A percentile compares a stretch with the other conserved stretches of the same genome.
Conservation (phyloP, 2,113 vertebrate species). For the Dendrocopos noguchii region DNA sequence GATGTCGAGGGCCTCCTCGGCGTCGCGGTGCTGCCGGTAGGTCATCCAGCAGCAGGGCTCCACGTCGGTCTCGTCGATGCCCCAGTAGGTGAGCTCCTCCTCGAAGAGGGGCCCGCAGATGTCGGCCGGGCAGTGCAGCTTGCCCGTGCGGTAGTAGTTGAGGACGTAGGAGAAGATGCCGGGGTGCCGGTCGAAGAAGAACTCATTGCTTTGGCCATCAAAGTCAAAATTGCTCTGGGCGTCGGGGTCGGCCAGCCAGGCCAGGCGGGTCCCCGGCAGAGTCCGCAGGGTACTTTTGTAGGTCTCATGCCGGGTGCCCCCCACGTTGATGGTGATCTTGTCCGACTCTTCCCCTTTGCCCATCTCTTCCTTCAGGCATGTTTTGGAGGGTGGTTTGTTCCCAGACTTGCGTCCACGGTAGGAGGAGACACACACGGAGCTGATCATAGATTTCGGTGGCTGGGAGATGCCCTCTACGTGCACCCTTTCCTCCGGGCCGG, state of each 20-base stretch:
- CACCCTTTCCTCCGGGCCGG: slow-evolving; percentile 73
- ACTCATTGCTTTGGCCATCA: slow-evolving; percentile 84
- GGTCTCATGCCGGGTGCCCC: slow-evolving; percentile 96
- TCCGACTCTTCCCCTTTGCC: slow-evolving; percentile 92
- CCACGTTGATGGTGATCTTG: slow-evolving; percentile 96
- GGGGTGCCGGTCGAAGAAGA: slow-evolving; percentile 96
- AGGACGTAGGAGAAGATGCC: slow-evolving; percentile 96
- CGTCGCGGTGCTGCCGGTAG: slow-evolving; percentile 95
- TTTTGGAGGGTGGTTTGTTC: slow-evolving; percentile 98
- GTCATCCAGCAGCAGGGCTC: slow-evolving; percentile 99
- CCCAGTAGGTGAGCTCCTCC: slow-evolving; percentile 97
- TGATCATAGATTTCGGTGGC: slow-evolving; percentile 89
- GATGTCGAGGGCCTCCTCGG: slow-evolving; percentile 94
- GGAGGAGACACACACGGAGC: slow-evolving; percentile 99
- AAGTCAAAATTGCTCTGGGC: slow-evolving; percentile 81
- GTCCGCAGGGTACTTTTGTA: slow-evolving; percentile 96
- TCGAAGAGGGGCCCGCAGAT: slow-evolving; percentile 97
- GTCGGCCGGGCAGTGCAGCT: slow-evolving; percentile 97
- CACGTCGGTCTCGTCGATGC: slow-evolving; percentile 97
- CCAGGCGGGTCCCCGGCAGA: slow-evolving; percentile 93
- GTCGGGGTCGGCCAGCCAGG: slow-evolving; percentile 90
- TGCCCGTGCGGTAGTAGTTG: slow-evolving; percentile 97
- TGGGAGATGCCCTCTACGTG: slow-evolving; percentile 68
- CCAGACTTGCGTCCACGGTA: slow-evolving; percentile 98
- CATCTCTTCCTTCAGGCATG: slow-evolving; percentile 99